Percentiles rank a stretch among this genome's conserved stretches.
Conservation (phyloP, 2,888 invertebrate species). For the Ecliptopera silaceata region DNA sequence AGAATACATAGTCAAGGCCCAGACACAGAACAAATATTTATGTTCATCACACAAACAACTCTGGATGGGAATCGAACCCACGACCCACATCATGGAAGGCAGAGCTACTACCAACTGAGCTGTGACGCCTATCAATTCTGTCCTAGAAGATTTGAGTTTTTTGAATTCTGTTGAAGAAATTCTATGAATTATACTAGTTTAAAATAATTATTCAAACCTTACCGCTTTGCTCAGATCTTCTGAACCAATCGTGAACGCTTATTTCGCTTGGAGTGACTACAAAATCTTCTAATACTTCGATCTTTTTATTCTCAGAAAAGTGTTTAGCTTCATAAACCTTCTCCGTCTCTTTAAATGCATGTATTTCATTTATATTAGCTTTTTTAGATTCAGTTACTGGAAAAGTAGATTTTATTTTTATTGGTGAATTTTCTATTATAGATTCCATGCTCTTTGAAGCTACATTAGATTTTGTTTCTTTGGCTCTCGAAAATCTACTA, state of each 20-base stretch:
- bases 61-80: too few species aligned
- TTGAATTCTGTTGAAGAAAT: too few species aligned
- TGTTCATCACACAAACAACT: too few species aligned
- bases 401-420: conserved; percentile 37
- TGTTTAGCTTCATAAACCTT: neutral
- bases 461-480: conserved; percentile 12
- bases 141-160: too few species aligned
- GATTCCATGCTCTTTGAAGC: neutral
- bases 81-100: too few species aligned
- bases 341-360: conserved; percentile 22
- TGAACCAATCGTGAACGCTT: conserved; percentile 60
- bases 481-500: conserved; percentile 31
- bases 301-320: neutral
- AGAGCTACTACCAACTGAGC: too few species aligned
- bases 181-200: too few species aligned
- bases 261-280: conserved; percentile 39
- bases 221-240: conserved; percentile 42
- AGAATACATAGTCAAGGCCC: too few species aligned
- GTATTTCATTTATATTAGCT: conserved; percentile 2
- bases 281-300: conserved; percentile 6
- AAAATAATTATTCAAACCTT: conserved; percentile 1
- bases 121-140: too few species aligned
- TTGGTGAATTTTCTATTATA: conserved; percentile 1
- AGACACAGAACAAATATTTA: too few species aligned
- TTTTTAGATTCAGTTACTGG: conserved; percentile 37